Conservation (phyloP, 2,888 invertebrate genomes). For the Pheosia tremula region DNA sequence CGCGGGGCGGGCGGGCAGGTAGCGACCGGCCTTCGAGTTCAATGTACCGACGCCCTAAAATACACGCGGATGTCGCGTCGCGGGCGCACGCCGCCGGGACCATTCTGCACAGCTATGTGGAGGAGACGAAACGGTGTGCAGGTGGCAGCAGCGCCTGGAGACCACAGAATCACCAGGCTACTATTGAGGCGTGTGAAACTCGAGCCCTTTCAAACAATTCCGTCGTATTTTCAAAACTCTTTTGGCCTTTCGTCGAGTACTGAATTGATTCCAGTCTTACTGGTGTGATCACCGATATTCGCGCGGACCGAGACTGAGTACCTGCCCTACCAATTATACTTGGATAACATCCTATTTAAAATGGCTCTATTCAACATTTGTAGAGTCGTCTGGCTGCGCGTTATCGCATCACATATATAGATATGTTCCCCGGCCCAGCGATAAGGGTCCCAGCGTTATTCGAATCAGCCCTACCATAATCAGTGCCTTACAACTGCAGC, state of each 20-base stretch:
- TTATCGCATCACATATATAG: too few relatives aligned
- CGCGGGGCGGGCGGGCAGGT: slow-evolving; percentile 44
- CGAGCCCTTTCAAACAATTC: neutral
- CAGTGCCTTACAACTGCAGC: too few relatives aligned
- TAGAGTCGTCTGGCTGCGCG: too few relatives aligned
- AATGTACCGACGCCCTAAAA: slow-evolving; percentile 51
- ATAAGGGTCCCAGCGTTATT: neutral
- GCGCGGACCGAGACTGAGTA: too few relatives aligned
- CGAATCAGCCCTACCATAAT: too few relatives aligned
- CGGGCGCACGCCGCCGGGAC: slow-evolving; percentile 9
- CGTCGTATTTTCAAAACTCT: neutral
- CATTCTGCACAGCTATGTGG: slow-evolving; percentile 7
- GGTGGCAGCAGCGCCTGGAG: slow-evolving; percentile 15
- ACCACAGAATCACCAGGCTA: neutral
- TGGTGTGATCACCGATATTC: too few relatives aligned
- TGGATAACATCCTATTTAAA: too few relatives aligned
- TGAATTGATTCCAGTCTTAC: too few relatives aligned
- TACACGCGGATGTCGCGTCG: slow-evolving; percentile 37
- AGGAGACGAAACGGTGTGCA: slow-evolving; percentile 20
- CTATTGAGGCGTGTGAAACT: neutral
- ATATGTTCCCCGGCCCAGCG: neutral
- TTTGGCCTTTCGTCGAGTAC: too few relatives aligned
- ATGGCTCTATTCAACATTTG: too few relatives aligned
- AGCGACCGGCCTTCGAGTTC: slow-evolving; percentile 58
- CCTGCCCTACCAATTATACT: too few relatives aligned